phyloP scores from a whole-genome alignment of 1,140 invertebrate genomes.

The Hypsibius dujardini region DNA sequence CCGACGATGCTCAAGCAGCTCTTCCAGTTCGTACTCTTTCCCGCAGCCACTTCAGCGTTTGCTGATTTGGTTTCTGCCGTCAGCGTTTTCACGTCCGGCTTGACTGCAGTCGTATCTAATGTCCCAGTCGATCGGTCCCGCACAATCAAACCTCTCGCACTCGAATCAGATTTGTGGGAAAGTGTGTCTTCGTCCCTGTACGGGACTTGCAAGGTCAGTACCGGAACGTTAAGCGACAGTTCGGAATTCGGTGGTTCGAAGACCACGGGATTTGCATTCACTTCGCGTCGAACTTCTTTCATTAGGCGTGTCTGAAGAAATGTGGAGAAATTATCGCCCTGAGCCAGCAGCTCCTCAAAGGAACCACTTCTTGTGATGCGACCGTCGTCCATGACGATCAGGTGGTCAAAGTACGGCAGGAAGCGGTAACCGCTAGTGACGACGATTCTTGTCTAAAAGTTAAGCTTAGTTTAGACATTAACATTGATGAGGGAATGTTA shows the following conservation, averaged over 20 bases:
- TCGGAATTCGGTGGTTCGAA: not conserved
- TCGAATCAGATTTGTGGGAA: not conserved
- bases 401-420: conserved; percentile 65
- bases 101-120: not conserved
- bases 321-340: not conserved
- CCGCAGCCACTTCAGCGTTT: too few species aligned
- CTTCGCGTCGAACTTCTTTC: not conserved
- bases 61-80: too few species aligned
- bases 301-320: not conserved
- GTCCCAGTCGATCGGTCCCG: not conserved
- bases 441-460: conserved; percentile 48
- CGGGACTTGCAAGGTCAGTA: not conserved
- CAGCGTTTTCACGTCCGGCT: too few species aligned
- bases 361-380: conserved; percentile 61
- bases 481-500: too few species aligned
- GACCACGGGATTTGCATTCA: not conserved
- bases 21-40: too few species aligned
- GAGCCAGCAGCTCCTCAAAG: conserved; percentile 55
- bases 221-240: not conserved
- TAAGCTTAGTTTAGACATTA: not conserved
- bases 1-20: too few species aligned
- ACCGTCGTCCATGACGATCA: conserved; percentile 65
- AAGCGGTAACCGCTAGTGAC: conserved; percentile 78
- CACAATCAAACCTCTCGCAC: not conserved
- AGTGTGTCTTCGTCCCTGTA: not conserved